Conservation (phyloP, 1,140 invertebrate species). For the Lepidostoma basale region DNA sequence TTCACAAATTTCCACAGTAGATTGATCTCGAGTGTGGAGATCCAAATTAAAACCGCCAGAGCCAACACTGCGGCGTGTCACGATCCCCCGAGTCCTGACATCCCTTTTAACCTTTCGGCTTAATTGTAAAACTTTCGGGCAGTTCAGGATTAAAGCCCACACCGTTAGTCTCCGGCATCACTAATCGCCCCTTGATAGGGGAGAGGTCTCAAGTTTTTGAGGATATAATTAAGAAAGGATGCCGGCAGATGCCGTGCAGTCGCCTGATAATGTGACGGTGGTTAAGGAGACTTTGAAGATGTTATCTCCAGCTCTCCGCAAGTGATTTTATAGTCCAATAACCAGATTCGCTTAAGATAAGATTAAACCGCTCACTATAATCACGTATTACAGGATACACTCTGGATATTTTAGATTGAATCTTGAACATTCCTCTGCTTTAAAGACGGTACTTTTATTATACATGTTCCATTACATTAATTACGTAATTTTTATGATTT, state of each 20-base stretch:
- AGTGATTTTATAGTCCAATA: no score
- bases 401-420: no score
- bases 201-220: slow-evolving; percentile 39
- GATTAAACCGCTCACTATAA: no score
- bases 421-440: no score
- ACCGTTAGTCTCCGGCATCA: slow-evolving; percentile 44
- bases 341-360: no score
- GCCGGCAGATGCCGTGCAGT: not conserved
- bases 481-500: no score
- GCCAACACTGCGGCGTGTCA: slow-evolving; percentile 18
- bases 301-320: no score
- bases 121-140: slow-evolving; percentile 45
- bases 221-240: slow-evolving; percentile 41
- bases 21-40: not conserved
- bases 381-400: no score
- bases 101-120: slow-evolving; percentile 30
- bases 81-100: not conserved
- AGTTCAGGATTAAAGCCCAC: slow-evolving; percentile 44
- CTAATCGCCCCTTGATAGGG: slow-evolving; percentile 45
- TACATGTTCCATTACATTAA: no score
- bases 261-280: not conserved
- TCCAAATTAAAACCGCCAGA: slow-evolving; percentile 20
- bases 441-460: no score
- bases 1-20: not conserved
- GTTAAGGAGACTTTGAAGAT: no score